Evolutionary conservation across 2,888 invertebrate genomes (phyloP).

Genomic region (Nemotelus pantherinus): DNA sequence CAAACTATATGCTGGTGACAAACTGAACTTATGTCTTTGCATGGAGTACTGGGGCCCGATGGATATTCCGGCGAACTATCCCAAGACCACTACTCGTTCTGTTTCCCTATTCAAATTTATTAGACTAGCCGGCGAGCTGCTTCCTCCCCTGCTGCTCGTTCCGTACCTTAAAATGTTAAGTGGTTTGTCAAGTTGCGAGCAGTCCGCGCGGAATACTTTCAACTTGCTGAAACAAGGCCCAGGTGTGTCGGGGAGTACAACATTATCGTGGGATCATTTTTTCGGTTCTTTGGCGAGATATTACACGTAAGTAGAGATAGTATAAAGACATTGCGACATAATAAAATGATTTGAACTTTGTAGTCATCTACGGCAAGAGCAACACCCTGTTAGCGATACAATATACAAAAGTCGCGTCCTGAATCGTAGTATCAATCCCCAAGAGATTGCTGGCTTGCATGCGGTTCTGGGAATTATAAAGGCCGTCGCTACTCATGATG

Average conservation of each 20-base stretch:
- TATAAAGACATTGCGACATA: slow-evolving; percentile 24
- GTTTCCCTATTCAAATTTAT: slow-evolving; percentile 91
- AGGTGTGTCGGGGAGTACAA: slow-evolving; percentile 67
- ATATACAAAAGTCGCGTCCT: slow-evolving; percentile 70
- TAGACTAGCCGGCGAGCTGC: slow-evolving; percentile 84
- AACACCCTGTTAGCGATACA: slow-evolving; percentile 72
- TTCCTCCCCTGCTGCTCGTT: slow-evolving; percentile 84
- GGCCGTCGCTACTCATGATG: slow-evolving; percentile 81
- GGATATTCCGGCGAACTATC: slow-evolving; percentile 55
- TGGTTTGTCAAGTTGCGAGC: slow-evolving; percentile 78
- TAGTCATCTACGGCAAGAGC: slow-evolving; percentile 77
- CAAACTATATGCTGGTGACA: slow-evolving; percentile 80
- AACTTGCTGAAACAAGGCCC: slow-evolving; percentile 76
- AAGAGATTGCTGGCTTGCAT: slow-evolving; percentile 86
- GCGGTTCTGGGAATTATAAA: slow-evolving; percentile 82
- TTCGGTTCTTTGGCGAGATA: slow-evolving; percentile 80
- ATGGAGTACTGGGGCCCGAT: slow-evolving; percentile 80
- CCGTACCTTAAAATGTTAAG: slow-evolving; percentile 88
- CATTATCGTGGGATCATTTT: slow-evolving; percentile 86
- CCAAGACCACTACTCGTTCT: slow-evolving; percentile 69
- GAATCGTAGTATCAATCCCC: slow-evolving; percentile 75
- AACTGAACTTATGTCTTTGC: slow-evolving; percentile 73
- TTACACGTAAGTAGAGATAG: slow-evolving; percentile 68
- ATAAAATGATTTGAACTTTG: slow-evolving; percentile 36
- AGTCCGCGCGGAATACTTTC: slow-evolving; percentile 82